Percentiles rank a stretch among this genome's conserved stretches.
Conservation (phyloP, 2,797 vertebrate genomes). For the Platyrinchus mystaceus region DNA sequence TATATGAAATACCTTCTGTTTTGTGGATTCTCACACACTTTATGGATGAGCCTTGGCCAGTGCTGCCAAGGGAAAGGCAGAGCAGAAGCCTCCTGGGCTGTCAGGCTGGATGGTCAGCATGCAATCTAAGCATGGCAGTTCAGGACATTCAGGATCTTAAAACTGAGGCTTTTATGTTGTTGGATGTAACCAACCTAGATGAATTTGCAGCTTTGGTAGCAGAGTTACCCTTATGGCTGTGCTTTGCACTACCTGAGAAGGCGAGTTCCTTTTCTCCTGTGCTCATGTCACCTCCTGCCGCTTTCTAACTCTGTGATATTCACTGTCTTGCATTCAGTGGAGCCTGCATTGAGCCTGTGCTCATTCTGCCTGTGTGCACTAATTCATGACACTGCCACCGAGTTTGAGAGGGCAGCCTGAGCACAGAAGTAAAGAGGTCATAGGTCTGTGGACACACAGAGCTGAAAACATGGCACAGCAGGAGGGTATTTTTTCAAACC, state of each 20-base stretch:
- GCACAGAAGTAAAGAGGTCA: neutral
- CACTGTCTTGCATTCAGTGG: neutral
- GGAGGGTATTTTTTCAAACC: neutral
- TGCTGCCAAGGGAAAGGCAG: neutral
- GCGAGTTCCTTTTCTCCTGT: neutral
- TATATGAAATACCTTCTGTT: neutral
- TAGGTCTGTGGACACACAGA: neutral
- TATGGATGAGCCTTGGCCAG: neutral
- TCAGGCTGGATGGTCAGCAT: neutral
- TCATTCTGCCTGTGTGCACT: neutral
- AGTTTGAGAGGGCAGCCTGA: neutral
- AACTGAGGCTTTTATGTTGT: neutral
- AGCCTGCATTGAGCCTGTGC: neutral
- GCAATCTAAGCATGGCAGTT: neutral
- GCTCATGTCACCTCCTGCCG: neutral
- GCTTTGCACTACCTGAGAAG: neutral
- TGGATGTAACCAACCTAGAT: neutral
- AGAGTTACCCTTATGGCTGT: neutral
- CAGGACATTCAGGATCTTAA: neutral
- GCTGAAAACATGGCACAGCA: neutral
- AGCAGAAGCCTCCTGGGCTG: neutral
- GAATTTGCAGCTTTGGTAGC: neutral
- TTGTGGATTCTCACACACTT: neutral
- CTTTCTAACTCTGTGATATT: neutral
- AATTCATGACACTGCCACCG: neutral